A percentile compares a stretch with the other conserved stretches of the same genome.
Evolutionary conservation across 2,888 invertebrate genomes (phyloP).

Genomic region (Heteromyza rotundicornis): DNA sequence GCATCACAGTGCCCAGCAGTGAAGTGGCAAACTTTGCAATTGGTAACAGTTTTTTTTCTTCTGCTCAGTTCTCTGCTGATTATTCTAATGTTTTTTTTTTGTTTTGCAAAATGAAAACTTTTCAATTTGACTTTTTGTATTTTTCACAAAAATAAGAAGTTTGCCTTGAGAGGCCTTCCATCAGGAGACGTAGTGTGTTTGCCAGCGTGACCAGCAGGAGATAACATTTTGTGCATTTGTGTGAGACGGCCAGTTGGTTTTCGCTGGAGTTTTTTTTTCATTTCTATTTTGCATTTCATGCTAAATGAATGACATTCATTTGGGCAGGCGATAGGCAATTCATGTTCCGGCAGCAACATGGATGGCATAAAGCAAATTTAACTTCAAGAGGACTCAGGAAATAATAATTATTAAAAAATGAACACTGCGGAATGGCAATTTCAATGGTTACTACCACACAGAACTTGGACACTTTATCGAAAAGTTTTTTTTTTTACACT

Average conservation of each 20-base stretch:
- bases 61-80: background rate
- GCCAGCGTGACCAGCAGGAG: constrained; percentile 1
- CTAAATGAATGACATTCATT: background rate
- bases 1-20: background rate
- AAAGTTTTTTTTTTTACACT: no score
- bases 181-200: no score
- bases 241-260: no score
- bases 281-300: background rate
- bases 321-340: background rate
- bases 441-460: no score
- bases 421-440: no score
- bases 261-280: background rate
- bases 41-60: constrained; percentile 6
- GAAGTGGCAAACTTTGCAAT: constrained; percentile 10
- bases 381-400: background rate
- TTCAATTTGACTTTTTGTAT: constrained; percentile 2
- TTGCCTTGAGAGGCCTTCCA: no score
- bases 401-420: no score
- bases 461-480: no score
- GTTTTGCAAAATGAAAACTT: background rate
- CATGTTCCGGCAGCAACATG: background rate
- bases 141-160: no score
- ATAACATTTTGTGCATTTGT: no score
- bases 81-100: no score
- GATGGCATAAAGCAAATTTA: constrained; percentile 7